A percentile compares a stretch with the other conserved stretches of the same genome.
Evolutionary conservation across 2,113 vertebrate species (phyloP).

Genomic region (Bungarus multicinctus): DNA sequence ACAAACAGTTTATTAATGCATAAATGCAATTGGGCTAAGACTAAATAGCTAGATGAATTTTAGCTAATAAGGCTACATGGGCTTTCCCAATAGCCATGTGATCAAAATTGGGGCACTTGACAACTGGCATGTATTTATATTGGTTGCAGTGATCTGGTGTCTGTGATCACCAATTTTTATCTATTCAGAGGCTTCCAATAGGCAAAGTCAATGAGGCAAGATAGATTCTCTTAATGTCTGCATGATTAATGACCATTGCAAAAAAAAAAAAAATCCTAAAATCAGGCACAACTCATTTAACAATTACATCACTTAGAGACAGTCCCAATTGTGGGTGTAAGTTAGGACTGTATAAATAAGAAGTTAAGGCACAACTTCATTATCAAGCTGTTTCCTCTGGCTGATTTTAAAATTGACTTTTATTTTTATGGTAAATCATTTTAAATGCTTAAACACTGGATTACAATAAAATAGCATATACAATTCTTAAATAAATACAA

Average conservation of each 20-base stretch:
- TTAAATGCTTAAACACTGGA: background rate
- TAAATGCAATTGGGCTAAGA: background rate
- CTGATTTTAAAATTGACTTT: background rate
- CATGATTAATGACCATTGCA: background rate
- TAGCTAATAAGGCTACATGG: too few species aligned
- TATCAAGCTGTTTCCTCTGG: background rate
- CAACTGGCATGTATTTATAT: background rate
- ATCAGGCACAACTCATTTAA: background rate
- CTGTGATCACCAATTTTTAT: background rate
- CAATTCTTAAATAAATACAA: background rate
- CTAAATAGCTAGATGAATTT: background rate
- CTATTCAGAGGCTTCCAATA: background rate
- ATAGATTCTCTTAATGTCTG: background rate
- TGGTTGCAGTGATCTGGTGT: background rate
- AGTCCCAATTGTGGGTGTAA: background rate
- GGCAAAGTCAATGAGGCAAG: background rate
- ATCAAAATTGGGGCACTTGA: background rate
- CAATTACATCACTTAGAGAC: background rate
- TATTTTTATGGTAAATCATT: background rate
- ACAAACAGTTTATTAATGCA: background rate
- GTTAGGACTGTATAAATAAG: background rate
- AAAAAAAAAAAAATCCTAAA: background rate
- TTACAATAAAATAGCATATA: background rate
- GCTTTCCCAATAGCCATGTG: background rate
- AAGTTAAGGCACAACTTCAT: background rate